Conservation (phyloP, 2,888 invertebrate genomes). For the Microctonus hyperodae region DNA sequence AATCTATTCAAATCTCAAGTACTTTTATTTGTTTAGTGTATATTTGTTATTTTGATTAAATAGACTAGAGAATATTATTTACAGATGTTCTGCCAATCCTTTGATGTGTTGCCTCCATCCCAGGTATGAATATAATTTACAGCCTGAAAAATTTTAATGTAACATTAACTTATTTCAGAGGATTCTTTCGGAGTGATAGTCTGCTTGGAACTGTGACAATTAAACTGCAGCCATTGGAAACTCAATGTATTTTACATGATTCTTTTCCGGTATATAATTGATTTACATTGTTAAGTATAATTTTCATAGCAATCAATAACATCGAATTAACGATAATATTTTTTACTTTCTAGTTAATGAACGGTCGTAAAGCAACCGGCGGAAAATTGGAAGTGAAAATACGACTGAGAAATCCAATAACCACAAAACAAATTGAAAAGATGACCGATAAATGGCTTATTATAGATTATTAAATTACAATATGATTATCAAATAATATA, state of each 20-base stretch:
- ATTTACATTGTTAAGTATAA: constrained; percentile 1
- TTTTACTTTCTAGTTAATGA: constrained; percentile 75
- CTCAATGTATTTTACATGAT: constrained; percentile 87
- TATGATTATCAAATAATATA: neutral
- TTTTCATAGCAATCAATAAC: neutral
- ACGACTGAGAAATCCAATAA: constrained; percentile 85
- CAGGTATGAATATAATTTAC: constrained; percentile 55
- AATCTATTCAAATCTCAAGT: constrained; percentile 15
- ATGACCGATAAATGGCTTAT: constrained; percentile 92
- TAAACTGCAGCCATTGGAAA: constrained; percentile 90
- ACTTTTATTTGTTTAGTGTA: constrained; percentile 16
- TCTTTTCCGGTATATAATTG: constrained; percentile 83
- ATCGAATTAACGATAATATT: constrained; percentile 20
- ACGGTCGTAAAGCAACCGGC: constrained; percentile 86
- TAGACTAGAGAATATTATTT: constrained; percentile 60
- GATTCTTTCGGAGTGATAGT: constrained; percentile 90
- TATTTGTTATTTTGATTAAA: constrained; percentile 35
- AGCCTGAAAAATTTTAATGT: constrained; percentile 38
- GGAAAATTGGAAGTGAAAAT: constrained; percentile 91
- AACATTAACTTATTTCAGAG: constrained; percentile 67
- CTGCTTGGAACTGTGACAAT: constrained; percentile 83
- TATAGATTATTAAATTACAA: constrained; percentile 69
- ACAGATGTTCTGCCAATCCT: constrained; percentile 62
- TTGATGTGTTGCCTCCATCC: constrained; percentile 62
- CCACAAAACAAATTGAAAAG: constrained; percentile 88